Evolutionary conservation across 1,140 invertebrate genomes (phyloP), one percentile per base, ranked within the genome.

Genomic region (Scylla paramamosain): DNA sequence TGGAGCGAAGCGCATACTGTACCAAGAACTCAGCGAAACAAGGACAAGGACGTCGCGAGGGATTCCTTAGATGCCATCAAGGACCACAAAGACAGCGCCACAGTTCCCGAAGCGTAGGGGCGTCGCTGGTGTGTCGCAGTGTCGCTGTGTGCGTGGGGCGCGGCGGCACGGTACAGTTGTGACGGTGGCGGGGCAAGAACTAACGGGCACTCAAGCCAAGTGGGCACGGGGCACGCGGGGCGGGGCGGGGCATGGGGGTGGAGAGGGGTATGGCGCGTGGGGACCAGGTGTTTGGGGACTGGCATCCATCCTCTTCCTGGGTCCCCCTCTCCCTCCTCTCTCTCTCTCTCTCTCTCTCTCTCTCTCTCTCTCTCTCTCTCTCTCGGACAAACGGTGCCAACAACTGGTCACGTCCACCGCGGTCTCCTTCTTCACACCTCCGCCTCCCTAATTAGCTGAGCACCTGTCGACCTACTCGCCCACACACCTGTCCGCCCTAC

Each of bases 301-400:
- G 25, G 20, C 67, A 77, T n/a, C 16, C 67, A 25, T 2, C 67
- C 20, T 77, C 67, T n/a, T 77, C 20, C 67, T n/a, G 20, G 12
- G 4, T n/a, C 25, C 20, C 25, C 20, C 67, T 77, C 67, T 77
- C 67, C 20, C 10, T 12, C 52, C 20, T 59, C 39, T 20, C 52
- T 59, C 52, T 59, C 52, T 59, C 52, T 59, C 67, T 77, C 67
- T 77, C 67, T 77, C 67, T 77, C 67, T 77, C 67, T 77, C 67
- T 77, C 67, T 77, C 67, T 77, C 67, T 77, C 67, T 77, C 67
- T 77, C 67, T 77, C 67, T 77, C 67, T 77, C 67, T 77, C 67
- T 77, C 67, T 77, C 67, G 6, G 67, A 77, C 67, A 77, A 77
- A 77, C n/a, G 25, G 20, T 25, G 20, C 67, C 20, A 77, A 77